Evolutionary conservation across 1,140 invertebrate genomes (phyloP).

Genomic region (Grapholita molesta): DNA sequence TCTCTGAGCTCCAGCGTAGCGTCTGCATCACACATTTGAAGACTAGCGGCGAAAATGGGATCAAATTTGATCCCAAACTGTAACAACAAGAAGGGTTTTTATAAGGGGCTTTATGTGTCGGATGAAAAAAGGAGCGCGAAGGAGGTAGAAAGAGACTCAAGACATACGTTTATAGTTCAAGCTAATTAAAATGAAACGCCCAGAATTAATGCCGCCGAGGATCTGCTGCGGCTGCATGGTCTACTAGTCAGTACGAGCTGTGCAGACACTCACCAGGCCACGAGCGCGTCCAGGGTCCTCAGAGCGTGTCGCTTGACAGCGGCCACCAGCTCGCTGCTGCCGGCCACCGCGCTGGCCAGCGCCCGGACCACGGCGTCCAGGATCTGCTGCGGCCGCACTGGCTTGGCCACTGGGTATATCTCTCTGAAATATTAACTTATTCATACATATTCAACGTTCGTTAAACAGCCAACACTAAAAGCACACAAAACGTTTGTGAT

Average conservation of each 20-base stretch:
- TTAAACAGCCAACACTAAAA: too few relatives aligned
- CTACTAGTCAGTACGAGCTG: too few relatives aligned
- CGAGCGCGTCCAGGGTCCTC: conserved; percentile 55
- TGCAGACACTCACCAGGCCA: conserved; percentile 47
- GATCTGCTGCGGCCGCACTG: conserved; percentile 50
- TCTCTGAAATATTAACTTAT: conserved; percentile 40
- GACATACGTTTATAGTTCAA: too few relatives aligned
- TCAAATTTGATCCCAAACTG: conserved; percentile 55
- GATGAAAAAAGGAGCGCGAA: too few relatives aligned
- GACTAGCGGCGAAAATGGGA: conserved; percentile 54
- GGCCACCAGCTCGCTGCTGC: conserved; percentile 21
- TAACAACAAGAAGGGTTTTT: too few relatives aligned
- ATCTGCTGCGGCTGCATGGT: too few relatives aligned
- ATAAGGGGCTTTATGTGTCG: too few relatives aligned
- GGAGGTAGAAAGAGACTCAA: too few relatives aligned
- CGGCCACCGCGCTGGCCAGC: conserved; percentile 37
- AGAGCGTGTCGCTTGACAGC: conserved; percentile 50
- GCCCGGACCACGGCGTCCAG: conserved; percentile 49
- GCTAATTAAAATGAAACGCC: too few relatives aligned
- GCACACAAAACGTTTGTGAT: too few relatives aligned
- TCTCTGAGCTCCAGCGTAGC: conserved; percentile 54
- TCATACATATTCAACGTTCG: background rate
- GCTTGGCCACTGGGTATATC: conserved; percentile 58
- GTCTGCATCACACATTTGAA: conserved; percentile 59
- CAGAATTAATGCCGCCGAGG: too few relatives aligned